These are phyloP conservation scores for Narcine bancroftii DNA, from an alignment of 2,113 vertebrate species.

Conservation along the genomic window DNA sequence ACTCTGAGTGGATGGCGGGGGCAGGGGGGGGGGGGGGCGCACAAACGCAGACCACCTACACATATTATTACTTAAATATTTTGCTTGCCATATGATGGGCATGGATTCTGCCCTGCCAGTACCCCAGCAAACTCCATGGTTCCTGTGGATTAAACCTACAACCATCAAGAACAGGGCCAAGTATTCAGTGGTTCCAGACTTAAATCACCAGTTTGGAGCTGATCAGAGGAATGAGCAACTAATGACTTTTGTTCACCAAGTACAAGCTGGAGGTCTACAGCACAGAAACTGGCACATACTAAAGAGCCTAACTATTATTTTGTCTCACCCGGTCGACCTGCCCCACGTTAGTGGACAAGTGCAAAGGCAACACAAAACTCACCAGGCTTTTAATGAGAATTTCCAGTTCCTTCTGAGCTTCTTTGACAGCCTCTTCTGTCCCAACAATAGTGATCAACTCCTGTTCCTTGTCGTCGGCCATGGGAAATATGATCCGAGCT, in stretches of 20 bases:
- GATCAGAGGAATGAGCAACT: not conserved
- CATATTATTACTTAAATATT: no score
- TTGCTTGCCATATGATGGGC: no score
- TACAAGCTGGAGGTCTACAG: no score
- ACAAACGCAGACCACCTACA: no score
- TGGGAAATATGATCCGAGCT: conserved; percentile 89
- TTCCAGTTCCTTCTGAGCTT: conserved; percentile 86
- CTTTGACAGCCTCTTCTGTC: conserved; percentile 84
- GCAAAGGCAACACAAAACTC: conserved; percentile 35
- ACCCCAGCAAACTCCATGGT: not conserved
- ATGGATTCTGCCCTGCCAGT: no score
- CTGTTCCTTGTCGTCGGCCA: conserved; percentile 85
- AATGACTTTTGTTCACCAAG: not conserved
- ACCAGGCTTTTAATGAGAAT: conserved; percentile 89
- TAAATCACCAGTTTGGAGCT: not conserved
- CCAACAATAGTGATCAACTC: conserved; percentile 94
- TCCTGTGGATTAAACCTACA: not conserved
- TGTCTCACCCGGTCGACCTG: no score
- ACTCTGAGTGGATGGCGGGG: no score
- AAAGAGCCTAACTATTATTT: no score
- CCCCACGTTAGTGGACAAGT: no score
- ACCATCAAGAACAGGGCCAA: no score
- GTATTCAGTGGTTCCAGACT: not conserved
- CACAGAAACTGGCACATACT: no score
- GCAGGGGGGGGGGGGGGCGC: no score